phyloP scores from a whole-genome alignment of 2,113 vertebrate genomes.

The Aviceda subcristata region DNA sequence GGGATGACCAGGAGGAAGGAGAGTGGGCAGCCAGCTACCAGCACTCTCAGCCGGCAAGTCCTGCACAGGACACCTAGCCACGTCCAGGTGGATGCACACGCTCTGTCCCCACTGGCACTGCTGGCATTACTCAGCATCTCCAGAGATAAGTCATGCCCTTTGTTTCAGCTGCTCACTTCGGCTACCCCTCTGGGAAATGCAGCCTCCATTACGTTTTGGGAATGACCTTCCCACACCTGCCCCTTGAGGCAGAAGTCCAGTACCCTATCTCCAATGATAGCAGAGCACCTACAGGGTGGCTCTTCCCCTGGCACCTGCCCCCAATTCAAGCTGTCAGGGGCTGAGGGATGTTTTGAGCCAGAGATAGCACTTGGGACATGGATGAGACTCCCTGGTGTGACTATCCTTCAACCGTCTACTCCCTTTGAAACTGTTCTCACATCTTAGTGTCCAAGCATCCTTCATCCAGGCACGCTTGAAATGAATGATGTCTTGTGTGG shows the following conservation, averaged over 20 bases:
- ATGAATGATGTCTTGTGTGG: not conserved
- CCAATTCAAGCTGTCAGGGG: not conserved
- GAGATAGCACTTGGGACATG: not conserved
- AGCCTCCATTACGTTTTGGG: not conserved
- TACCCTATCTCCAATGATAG: fast-evolving
- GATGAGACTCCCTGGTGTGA: not conserved
- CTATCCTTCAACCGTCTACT: not conserved
- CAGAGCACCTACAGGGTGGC: not conserved
- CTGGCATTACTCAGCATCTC: not conserved
- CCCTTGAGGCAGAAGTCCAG: not conserved
- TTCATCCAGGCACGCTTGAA: not conserved
- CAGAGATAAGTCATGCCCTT: not conserved
- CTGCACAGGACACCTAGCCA: too few species aligned
- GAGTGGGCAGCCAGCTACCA: not conserved
- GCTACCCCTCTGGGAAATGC: not conserved
- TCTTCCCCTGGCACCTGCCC: not conserved
- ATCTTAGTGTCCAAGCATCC: not conserved
- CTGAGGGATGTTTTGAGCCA: not conserved
- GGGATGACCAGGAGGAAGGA: fast-evolving
- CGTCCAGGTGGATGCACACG: fast-evolving
- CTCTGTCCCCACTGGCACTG: not conserved
- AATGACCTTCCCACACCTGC: not conserved
- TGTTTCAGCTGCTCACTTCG: not conserved
- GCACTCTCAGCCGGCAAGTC: not conserved
- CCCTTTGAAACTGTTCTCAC: not conserved